Evolutionary conservation across 30 jellyfish, hydroid and myxozoan genomes (phyloP).

Genomic region (Hydractinia symbiolongicarpus): DNA sequence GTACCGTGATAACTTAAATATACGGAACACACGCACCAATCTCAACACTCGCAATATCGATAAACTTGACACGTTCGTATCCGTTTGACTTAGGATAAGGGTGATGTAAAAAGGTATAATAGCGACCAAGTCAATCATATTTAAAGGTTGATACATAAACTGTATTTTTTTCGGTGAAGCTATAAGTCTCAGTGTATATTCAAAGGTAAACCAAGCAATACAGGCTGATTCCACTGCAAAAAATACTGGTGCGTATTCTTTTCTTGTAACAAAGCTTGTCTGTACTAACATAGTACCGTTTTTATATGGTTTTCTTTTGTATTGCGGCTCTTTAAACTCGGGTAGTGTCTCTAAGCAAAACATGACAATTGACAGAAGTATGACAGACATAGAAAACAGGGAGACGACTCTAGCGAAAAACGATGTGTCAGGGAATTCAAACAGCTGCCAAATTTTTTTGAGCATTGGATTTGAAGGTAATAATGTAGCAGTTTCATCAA

Average conservation of each 20-base stretch:
- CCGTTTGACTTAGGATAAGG: slow-evolving; percentile 45
- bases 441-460: slow-evolving; percentile 65
- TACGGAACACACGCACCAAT: slow-evolving; percentile 87
- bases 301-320: slow-evolving; percentile 38
- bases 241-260: slow-evolving; percentile 44
- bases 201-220: slow-evolving; percentile 85
- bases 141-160: slow-evolving; percentile 73
- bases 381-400: slow-evolving; percentile 73
- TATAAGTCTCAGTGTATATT: slow-evolving; percentile 54
- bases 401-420: slow-evolving; percentile 67
- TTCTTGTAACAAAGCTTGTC: slow-evolving; percentile 31
- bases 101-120: slow-evolving; percentile 86
- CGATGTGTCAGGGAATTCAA: slow-evolving; percentile 91
- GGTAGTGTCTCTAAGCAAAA: slow-evolving; percentile 93
- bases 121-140: slow-evolving; percentile 83
- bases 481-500: slow-evolving; percentile 35
- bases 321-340: slow-evolving; percentile 57
- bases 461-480: slow-evolving; percentile 58
- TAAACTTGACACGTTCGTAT: slow-evolving; percentile 70
- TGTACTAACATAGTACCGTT: slow-evolving; percentile 49
- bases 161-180: slow-evolving; percentile 61
- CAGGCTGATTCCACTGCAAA: slow-evolving; percentile 58
- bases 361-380: slow-evolving; percentile 74
- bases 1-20: slow-evolving; percentile 83
- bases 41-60: slow-evolving; percentile 89